A percentile compares a stretch with the other conserved stretches of the same genome.
Evolutionary conservation across 2,113 vertebrate species (phyloP).

Genomic region (Hydrolagus affinis): DNA sequence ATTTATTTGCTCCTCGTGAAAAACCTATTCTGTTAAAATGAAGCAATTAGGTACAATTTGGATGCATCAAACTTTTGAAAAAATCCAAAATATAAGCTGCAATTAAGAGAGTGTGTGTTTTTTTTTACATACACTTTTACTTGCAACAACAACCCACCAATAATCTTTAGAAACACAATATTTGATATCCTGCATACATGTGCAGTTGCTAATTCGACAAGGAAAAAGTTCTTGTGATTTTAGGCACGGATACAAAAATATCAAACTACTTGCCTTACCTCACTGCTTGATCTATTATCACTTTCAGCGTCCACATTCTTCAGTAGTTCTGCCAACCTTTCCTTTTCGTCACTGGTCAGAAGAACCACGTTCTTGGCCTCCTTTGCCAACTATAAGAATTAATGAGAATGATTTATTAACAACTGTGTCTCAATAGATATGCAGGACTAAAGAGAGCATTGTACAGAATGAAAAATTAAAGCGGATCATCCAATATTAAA

Average conservation of each 20-base stretch:
- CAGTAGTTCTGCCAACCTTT: conserved; percentile 69
- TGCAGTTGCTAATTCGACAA: too few relatives aligned
- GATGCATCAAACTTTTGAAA: too few relatives aligned
- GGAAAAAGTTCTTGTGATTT: too few relatives aligned
- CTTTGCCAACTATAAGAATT: conserved; percentile 62
- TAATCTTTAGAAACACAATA: too few relatives aligned
- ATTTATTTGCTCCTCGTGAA: too few relatives aligned
- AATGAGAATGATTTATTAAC: conserved; percentile 29
- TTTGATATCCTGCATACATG: too few relatives aligned
- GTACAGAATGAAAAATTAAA: conserved; percentile 32
- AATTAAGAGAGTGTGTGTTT: too few relatives aligned
- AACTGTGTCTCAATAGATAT: neutral
- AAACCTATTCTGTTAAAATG: too few relatives aligned
- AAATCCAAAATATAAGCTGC: too few relatives aligned
- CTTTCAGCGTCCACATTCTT: conserved; percentile 53
- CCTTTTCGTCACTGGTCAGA: conserved; percentile 69
- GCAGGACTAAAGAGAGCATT: neutral
- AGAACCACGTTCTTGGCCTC: conserved; percentile 53
- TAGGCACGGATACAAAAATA: neutral
- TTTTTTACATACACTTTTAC: too few relatives aligned
- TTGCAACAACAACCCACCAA: too few relatives aligned
- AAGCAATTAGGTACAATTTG: too few relatives aligned
- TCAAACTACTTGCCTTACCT: conserved; percentile 44
- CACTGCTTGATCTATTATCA: conserved; percentile 43
- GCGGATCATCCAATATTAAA: conserved; percentile 32